A percentile compares a stretch with the other conserved stretches of the same genome.
These are phyloP conservation scores for Nothoprocta pentlandii DNA, from an alignment of 2,113 vertebrate species.

Conservation along the genomic window DNA sequence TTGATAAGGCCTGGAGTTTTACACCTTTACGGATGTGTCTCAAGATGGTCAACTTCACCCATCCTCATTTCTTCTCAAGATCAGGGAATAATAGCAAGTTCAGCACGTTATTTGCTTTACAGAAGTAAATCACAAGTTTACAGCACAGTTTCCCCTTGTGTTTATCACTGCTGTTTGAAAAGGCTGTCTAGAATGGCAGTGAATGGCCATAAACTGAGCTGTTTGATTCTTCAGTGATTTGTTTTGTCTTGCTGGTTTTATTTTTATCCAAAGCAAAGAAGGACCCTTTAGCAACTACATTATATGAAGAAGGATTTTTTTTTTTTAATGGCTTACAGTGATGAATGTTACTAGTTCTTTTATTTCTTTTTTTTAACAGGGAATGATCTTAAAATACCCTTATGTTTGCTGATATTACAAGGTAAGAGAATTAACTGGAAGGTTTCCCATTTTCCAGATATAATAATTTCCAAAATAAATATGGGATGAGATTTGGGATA, in stretches of 20 bases:
- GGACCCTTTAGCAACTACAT: not conserved
- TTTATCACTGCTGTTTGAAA: not conserved
- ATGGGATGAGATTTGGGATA: slow-evolving; percentile 66
- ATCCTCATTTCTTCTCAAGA: not conserved
- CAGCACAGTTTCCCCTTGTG: not conserved
- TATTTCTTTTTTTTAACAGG: slow-evolving; percentile 55
- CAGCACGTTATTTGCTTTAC: not conserved
- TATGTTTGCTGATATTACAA: slow-evolving; percentile 77
- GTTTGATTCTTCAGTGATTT: not conserved
- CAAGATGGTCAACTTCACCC: not conserved
- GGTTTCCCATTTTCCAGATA: slow-evolving; percentile 78
- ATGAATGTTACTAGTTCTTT: slow-evolving; percentile 52
- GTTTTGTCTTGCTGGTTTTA: not conserved
- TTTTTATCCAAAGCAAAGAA: slow-evolving; percentile 19
- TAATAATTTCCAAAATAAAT: slow-evolving; percentile 79
- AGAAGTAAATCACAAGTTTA: not conserved
- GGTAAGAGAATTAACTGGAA: slow-evolving; percentile 80
- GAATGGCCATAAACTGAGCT: slow-evolving; percentile 11
- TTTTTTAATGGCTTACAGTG: slow-evolving; percentile 37
- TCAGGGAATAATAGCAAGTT: not conserved
- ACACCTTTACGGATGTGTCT: not conserved
- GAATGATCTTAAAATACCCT: slow-evolving; percentile 72
- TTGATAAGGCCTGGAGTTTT: not conserved
- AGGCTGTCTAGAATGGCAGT: not conserved
- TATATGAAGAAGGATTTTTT: slow-evolving; percentile 59